These are phyloP conservation scores for Portunus trituberculatus DNA, from an alignment of 1,140 invertebrate species.

Conservation along the genomic window DNA sequence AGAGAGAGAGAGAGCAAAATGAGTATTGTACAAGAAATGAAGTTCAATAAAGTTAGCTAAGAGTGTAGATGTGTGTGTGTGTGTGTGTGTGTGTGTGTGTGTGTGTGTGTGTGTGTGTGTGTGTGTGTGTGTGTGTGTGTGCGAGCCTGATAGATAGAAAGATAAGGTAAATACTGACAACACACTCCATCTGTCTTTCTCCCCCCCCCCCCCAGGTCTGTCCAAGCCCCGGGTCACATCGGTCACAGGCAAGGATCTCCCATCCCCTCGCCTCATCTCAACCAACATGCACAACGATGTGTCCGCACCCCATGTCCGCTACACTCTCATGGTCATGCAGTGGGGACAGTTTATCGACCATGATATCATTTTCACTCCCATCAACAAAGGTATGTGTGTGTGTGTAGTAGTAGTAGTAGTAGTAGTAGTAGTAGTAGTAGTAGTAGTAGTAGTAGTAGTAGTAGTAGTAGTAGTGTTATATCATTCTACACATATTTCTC, in stretches of 20 bases:
- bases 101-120: too few species aligned
- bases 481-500: too few species aligned
- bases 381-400: constrained; percentile 80
- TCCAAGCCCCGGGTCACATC: constrained; percentile 79
- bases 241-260: constrained; percentile 79
- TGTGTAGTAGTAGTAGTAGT: not conserved
- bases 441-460: too few species aligned
- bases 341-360: constrained; percentile 84
- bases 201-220: constrained; percentile 78
- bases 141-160: too few species aligned
- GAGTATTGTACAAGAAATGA: too few species aligned
- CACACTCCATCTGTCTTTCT: not conserved
- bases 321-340: constrained; percentile 82
- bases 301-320: constrained; percentile 81
- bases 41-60: too few species aligned
- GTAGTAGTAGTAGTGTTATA: too few species aligned
- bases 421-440: not conserved
- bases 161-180: too few species aligned
- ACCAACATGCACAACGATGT: constrained; percentile 81
- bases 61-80: too few species aligned
- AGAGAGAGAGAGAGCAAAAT: too few species aligned
- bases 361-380: constrained; percentile 84
- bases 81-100: too few species aligned
- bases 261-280: constrained; percentile 81
- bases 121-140: too few species aligned